These are phyloP conservation scores for Trichacis sp. DNA, from an alignment of 2,888 invertebrate genomes.

Conservation along the genomic window DNA sequence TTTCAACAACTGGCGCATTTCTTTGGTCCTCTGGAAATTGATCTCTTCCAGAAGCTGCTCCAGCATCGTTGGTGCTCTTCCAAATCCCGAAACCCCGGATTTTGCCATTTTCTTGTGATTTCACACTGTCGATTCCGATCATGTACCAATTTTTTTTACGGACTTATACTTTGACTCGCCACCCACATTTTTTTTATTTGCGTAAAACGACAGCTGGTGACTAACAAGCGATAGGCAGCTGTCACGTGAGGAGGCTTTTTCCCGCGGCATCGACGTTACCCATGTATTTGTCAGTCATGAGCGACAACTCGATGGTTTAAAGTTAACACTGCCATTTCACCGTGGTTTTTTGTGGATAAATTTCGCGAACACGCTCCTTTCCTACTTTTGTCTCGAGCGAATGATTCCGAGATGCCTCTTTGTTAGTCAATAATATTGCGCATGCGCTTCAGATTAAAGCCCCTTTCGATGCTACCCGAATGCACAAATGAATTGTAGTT, in stretches of 20 bases:
- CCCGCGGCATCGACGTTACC: background rate
- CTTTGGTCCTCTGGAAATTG: slow-evolving; percentile 91
- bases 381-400: slow-evolving; percentile 22
- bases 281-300: background rate
- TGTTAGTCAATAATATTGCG: slow-evolving; percentile 53
- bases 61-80: slow-evolving; percentile 77
- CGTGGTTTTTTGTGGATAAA: background rate
- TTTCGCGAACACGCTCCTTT: slow-evolving; percentile 5
- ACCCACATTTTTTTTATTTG: slow-evolving; percentile 6
- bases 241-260: slow-evolving; percentile 7
- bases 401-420: slow-evolving; percentile 13
- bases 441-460: slow-evolving; percentile 41
- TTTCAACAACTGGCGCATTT: slow-evolving; percentile 88
- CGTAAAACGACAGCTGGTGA: background rate
- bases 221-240: background rate
- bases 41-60: slow-evolving; percentile 92
- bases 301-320: background rate
- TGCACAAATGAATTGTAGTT: too few species aligned
- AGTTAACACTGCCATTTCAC: background rate
- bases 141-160: background rate
- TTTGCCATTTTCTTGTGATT: too few species aligned
- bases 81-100: slow-evolving; percentile 59
- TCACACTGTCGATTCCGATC: too few species aligned
- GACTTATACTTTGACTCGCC: slow-evolving; percentile 22
- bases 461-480: too few species aligned